A percentile compares a stretch with the other conserved stretches of the same genome.
Conservation (phyloP, 2,113 vertebrate species). For the Megaleporinus macrocephalus region DNA sequence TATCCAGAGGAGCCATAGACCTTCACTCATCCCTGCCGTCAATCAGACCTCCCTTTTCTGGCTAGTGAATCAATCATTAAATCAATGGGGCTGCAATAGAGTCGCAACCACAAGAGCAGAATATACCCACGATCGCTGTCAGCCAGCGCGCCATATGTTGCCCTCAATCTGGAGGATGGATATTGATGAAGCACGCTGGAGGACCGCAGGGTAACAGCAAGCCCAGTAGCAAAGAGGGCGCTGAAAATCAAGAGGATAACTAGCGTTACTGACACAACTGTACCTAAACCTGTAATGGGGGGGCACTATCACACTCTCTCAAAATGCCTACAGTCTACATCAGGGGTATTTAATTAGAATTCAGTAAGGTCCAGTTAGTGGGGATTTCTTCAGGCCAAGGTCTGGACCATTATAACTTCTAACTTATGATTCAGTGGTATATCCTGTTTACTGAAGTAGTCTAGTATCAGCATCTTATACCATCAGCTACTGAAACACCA, state of each 20-base stretch:
- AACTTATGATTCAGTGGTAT: too few relatives aligned
- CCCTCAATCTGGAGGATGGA: constrained; percentile 8
- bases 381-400: too few relatives aligned
- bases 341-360: too few relatives aligned
- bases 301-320: too few relatives aligned
- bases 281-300: too few relatives aligned
- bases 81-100: constrained; percentile 50
- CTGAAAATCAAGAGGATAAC: background rate
- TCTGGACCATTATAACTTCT: too few relatives aligned
- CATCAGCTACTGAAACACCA: too few relatives aligned
- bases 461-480: too few relatives aligned
- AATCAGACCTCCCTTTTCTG: constrained; percentile 41
- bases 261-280: background rate
- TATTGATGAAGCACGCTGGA: constrained; percentile 32
- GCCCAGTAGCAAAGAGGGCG: background rate
- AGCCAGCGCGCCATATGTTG: constrained; percentile 29
- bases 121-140: constrained; percentile 8
- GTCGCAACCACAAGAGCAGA: constrained; percentile 14
- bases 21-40: constrained; percentile 37
- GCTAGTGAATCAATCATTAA: constrained; percentile 49
- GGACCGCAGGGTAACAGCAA: constrained; percentile 2
- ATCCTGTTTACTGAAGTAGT: too few relatives aligned
- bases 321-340: too few relatives aligned
- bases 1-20: constrained; percentile 48
- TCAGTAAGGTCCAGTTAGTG: too few relatives aligned